Conservation (phyloP, 2,888 invertebrate genomes). For the Netelia inedita region DNA sequence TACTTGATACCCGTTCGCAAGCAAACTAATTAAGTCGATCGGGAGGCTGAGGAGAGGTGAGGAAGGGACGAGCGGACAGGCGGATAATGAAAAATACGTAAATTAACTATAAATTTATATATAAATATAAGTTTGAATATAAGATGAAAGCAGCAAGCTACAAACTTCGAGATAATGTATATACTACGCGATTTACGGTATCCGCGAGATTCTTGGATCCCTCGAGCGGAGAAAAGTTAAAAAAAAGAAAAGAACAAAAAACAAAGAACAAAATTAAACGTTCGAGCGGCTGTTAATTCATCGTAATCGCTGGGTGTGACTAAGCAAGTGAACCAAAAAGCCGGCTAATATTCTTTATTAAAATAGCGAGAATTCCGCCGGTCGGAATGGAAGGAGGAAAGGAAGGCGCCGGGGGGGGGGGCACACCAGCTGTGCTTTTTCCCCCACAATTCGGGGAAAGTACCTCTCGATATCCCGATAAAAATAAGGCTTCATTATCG, state of each 20-base stretch:
- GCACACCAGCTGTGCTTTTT: conserved; percentile 38
- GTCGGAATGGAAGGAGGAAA: background rate
- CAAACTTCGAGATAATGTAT: background rate
- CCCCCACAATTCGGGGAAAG: conserved; percentile 38
- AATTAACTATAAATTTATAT: background rate
- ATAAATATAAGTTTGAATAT: background rate
- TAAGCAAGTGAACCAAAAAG: conserved; percentile 79
- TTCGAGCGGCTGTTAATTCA: conserved; percentile 78
- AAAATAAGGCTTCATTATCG: conserved; percentile 25
- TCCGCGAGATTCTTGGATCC: background rate
- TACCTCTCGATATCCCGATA: conserved; percentile 18
- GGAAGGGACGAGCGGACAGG: too few species aligned
- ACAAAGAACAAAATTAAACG: conserved; percentile 3
- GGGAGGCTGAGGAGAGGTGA: too few species aligned
- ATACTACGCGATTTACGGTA: background rate
- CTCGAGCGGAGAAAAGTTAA: background rate
- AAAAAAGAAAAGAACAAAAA: conserved; percentile 7
- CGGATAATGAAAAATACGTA: conserved; percentile 44
- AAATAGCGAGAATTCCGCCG: conserved; percentile 76
- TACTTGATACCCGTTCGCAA: background rate
- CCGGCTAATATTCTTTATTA: conserved; percentile 81
- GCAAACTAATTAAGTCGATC: conserved; percentile 34
- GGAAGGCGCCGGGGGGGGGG: background rate
- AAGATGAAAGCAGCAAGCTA: background rate
- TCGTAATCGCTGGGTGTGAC: conserved; percentile 81